phyloP scores from a whole-genome alignment of 2,888 invertebrate genomes.

The Aleiodes testaceus region DNA sequence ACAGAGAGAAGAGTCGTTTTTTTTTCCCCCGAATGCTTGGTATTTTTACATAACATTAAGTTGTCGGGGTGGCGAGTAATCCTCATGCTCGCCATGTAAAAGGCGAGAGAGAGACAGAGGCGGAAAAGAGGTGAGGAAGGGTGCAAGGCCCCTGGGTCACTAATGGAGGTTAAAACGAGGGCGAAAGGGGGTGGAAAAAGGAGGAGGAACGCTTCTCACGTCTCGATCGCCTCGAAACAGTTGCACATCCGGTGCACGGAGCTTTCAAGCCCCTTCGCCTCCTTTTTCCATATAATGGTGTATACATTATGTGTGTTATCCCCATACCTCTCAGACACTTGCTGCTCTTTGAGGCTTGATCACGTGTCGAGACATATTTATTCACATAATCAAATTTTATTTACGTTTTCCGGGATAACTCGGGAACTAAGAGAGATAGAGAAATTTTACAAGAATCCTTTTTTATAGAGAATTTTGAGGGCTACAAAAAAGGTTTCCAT shows the following conservation, averaged over 20 bases:
- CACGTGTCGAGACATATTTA: constrained; percentile 18
- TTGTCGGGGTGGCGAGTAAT: constrained; percentile 49
- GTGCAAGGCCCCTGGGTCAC: constrained; percentile 53
- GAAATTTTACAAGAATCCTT: too few species aligned
- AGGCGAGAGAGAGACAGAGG: constrained; percentile 14
- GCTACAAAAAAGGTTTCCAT: too few species aligned
- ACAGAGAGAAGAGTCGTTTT: constrained; percentile 44
- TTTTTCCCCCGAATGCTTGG: constrained; percentile 47
- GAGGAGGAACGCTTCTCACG: constrained; percentile 45
- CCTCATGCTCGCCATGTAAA: too few species aligned
- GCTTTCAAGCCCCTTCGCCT: constrained; percentile 36
- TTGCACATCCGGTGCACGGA: constrained; percentile 47
- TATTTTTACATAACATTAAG: constrained; percentile 70
- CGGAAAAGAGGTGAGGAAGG: constrained; percentile 25
- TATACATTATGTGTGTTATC: constrained; percentile 6
- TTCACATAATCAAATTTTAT: not conserved
- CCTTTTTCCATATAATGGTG: constrained; percentile 19
- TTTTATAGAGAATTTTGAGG: too few species aligned
- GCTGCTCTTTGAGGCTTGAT: constrained; percentile 31
- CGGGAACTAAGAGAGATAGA: too few species aligned
- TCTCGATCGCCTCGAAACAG: constrained; percentile 42
- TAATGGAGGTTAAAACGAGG: constrained; percentile 69
- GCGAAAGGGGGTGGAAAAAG: constrained; percentile 44
- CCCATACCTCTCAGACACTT: not conserved
- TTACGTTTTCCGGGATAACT: not conserved